A percentile compares a stretch with the other conserved stretches of the same genome.
These are phyloP conservation scores for Cephalopholis sonnerati DNA, from an alignment of 2,113 vertebrate genomes.

Conservation along the genomic window DNA sequence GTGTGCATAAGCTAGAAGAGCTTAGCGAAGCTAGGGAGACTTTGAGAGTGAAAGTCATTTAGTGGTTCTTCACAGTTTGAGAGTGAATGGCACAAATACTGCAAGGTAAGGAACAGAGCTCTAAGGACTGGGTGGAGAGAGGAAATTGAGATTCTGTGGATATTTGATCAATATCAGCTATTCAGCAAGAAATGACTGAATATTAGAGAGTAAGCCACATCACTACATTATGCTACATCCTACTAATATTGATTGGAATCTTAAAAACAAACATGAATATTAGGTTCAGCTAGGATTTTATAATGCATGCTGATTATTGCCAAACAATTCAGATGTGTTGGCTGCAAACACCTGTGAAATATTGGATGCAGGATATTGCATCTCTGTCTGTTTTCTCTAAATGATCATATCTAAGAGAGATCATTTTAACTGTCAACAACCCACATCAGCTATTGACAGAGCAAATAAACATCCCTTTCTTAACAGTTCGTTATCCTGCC, in stretches of 20 bases:
- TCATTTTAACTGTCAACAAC: conserved; percentile 8
- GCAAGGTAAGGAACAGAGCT: conserved; percentile 33
- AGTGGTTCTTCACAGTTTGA: conserved; percentile 54
- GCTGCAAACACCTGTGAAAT: conserved; percentile 7
- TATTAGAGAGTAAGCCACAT: conserved; percentile 3
- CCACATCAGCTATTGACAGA: conserved; percentile 16
- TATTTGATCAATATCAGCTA: conserved; percentile 19
- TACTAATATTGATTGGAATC: neutral
- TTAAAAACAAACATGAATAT: neutral
- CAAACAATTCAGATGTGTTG: neutral
- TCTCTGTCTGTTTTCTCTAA: conserved; percentile 23
- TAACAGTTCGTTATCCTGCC: conserved; percentile 5
- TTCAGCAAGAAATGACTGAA: neutral
- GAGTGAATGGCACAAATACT: conserved; percentile 29
- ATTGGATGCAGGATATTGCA: neutral
- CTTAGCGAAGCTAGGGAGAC: conserved; percentile 51
- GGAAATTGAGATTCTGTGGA: neutral
- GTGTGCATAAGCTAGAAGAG: conserved; percentile 56
- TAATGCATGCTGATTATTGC: neutral
- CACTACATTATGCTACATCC: neutral
- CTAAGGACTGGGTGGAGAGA: conserved; percentile 13
- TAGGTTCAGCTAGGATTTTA: no score
- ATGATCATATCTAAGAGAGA: conserved; percentile 23
- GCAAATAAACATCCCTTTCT: neutral
- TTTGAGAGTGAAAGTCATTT: conserved; percentile 60